Percentiles rank a stretch among this genome's conserved stretches.
Conservation (phyloP, 2,888 invertebrate species). For the Venustoraphidia nigricollis region DNA sequence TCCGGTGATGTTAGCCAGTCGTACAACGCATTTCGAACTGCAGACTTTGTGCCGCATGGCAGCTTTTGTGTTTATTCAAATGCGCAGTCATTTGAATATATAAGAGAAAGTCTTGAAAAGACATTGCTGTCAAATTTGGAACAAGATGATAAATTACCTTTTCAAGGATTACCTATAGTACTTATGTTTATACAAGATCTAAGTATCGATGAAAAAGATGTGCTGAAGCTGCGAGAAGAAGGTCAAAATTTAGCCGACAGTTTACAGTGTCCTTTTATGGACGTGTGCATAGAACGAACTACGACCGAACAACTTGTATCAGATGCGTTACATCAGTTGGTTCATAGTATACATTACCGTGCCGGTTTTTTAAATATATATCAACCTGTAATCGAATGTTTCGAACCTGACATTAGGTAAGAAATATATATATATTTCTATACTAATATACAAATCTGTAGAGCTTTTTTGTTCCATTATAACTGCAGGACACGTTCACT, state of each 20-base stretch:
- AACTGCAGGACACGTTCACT: too few species aligned
- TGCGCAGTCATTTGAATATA: conserved; percentile 81
- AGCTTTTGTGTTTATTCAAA: conserved; percentile 82
- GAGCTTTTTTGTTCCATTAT: too few species aligned
- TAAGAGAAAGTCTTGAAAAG: conserved; percentile 80
- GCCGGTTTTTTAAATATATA: conserved; percentile 58
- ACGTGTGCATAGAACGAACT: conserved; percentile 52
- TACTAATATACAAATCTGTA: too few species aligned
- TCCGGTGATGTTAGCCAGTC: conserved; percentile 71
- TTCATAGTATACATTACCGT: conserved; percentile 63
- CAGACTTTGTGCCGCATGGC: conserved; percentile 85
- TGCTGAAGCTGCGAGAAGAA: conserved; percentile 72
- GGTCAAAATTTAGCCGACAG: conserved; percentile 82
- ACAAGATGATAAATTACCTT: conserved; percentile 74
- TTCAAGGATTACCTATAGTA: conserved; percentile 77
- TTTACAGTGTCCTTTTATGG: conserved; percentile 74
- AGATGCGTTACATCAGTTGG: conserved; percentile 57
- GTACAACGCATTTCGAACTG: conserved; percentile 65
- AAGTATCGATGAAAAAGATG: conserved; percentile 67
- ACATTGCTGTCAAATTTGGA: conserved; percentile 79
- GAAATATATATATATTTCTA: too few species aligned
- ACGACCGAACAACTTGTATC: conserved; percentile 48
- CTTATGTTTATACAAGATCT: conserved; percentile 81
- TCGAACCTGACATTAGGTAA: conserved; percentile 71
- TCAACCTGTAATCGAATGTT: conserved; percentile 60